These are phyloP conservation scores for Emys orbicularis DNA, from an alignment of 2,797 vertebrate species.

Conservation along the genomic window DNA sequence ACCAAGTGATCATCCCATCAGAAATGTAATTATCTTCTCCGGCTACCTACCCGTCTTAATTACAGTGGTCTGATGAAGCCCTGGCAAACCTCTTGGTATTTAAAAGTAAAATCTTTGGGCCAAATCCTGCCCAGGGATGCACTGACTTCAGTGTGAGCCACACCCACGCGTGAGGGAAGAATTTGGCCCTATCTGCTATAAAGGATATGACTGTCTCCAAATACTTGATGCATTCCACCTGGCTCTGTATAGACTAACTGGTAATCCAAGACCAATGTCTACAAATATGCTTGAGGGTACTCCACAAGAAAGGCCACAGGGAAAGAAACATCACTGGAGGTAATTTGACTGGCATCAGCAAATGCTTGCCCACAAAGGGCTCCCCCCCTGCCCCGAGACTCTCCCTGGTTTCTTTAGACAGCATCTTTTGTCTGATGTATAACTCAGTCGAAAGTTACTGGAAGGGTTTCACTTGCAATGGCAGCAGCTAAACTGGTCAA, in stretches of 20 bases:
- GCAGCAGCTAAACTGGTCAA: constrained; percentile 8
- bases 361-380: neutral
- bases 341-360: neutral
- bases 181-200: neutral
- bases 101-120: neutral
- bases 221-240: neutral
- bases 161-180: no score
- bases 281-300: neutral
- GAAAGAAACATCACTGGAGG: constrained; percentile 48
- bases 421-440: neutral
- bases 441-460: neutral
- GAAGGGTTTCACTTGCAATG: neutral
- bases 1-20: neutral
- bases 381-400: neutral
- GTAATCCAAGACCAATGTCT: constrained; percentile 57
- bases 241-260: constrained; percentile 40
- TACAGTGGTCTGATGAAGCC: neutral
- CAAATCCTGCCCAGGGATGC: neutral
- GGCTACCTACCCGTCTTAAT: neutral
- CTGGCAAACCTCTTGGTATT: neutral
- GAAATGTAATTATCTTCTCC: neutral
- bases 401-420: neutral
- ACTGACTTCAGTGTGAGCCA: neutral
- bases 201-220: neutral
- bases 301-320: constrained; percentile 69